A percentile compares a stretch with the other conserved stretches of the same genome.
Conservation (phyloP, 2,888 invertebrate species). For the Andrena camellia region DNA sequence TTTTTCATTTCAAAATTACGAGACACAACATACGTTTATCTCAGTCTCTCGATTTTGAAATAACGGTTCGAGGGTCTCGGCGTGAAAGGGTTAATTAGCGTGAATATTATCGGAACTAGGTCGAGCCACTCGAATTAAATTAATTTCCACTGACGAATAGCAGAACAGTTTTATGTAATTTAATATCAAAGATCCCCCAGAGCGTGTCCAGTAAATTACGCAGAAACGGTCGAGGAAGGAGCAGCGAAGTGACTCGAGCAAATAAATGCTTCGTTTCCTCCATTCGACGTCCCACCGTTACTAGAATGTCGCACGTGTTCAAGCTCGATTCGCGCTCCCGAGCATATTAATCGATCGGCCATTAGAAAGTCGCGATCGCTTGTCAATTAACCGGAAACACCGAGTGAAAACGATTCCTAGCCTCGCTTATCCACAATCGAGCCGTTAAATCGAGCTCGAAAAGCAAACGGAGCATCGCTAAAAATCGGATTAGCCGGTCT, state of each 20-base stretch:
- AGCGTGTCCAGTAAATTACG: not conserved
- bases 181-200: not conserved
- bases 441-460: not conserved
- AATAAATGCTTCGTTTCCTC: constrained; percentile 32
- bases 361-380: constrained; percentile 78
- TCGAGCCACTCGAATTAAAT: no score
- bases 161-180: not conserved
- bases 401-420: constrained; percentile 56
- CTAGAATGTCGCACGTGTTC: constrained; percentile 25
- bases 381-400: constrained; percentile 73
- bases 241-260: not conserved
- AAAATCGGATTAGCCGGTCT: not conserved
- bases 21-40: no score
- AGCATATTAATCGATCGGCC: constrained; percentile 69
- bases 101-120: no score
- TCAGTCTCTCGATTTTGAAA: no score
- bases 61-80: no score
- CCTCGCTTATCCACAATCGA: constrained; percentile 16
- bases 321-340: constrained; percentile 21
- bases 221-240: not conserved
- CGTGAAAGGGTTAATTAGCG: no score
- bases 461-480: not conserved
- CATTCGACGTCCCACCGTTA: not conserved
- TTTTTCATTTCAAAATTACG: no score
- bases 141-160: no score